phyloP scores from a whole-genome alignment of 1,140 invertebrate species.

The Leptonema lineaticorne region DNA sequence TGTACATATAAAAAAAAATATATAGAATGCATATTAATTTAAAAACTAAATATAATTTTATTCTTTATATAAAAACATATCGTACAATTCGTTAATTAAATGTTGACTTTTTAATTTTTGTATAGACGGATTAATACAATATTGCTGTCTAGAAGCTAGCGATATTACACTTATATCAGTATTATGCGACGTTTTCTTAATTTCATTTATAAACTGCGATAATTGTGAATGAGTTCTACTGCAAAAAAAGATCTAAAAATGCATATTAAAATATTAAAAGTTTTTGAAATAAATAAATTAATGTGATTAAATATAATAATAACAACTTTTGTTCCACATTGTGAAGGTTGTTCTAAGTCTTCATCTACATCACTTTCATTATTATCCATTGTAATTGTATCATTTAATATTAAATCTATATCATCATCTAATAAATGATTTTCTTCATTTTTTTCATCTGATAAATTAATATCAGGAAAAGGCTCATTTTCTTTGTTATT shows the following conservation, averaged over 20 bases:
- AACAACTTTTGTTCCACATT: slow-evolving; percentile 47
- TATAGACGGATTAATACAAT: slow-evolving; percentile 88
- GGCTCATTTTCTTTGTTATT: slow-evolving; percentile 46
- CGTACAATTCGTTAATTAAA: slow-evolving; percentile 87
- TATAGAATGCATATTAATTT: slow-evolving; percentile 13
- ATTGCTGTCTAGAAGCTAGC: slow-evolving; percentile 88
- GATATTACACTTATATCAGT: slow-evolving; percentile 74
- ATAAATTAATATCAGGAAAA: no score
- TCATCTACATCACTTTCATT: no score
- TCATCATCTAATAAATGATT: slow-evolving; percentile 49
- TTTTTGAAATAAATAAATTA: no score
- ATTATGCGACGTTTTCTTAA: slow-evolving; percentile 80
- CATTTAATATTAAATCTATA: no score
- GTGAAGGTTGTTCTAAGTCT: slow-evolving; percentile 56
- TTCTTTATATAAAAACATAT: not conserved
- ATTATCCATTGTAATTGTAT: no score
- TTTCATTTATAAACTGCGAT: slow-evolving; percentile 89
- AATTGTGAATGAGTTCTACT: slow-evolving; percentile 97
- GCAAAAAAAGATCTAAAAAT: slow-evolving; percentile 88
- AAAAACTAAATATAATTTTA: not conserved
- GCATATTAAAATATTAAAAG: no score
- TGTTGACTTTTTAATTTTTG: slow-evolving; percentile 71
- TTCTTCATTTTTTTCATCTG: slow-evolving; percentile 43
- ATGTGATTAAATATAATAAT: not conserved
- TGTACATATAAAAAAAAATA: not conserved